These are phyloP conservation scores for Echeneis naucrates DNA, from an alignment of 2,797 vertebrate genomes.

Conservation along the genomic window DNA sequence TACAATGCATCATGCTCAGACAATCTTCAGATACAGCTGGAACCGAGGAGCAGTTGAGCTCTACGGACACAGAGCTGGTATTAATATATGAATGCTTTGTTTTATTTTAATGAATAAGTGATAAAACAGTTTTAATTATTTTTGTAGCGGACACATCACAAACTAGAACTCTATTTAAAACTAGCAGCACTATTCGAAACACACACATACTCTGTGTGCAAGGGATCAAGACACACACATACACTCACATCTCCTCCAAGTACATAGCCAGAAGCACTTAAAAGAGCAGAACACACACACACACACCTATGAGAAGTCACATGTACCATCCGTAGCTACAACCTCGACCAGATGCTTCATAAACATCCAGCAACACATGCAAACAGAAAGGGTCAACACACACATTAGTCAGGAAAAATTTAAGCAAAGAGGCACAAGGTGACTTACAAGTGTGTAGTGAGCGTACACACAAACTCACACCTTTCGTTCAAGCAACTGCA, in stretches of 20 bases:
- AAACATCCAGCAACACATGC: slow-evolving; percentile 49
- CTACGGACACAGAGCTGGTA: not conserved
- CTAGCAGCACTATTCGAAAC: slow-evolving; percentile 24
- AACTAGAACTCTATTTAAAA: slow-evolving; percentile 46
- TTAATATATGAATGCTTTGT: slow-evolving; percentile 22
- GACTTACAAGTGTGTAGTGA: slow-evolving; percentile 35
- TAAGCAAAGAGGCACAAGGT: slow-evolving; percentile 38
- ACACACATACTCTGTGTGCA: not conserved
- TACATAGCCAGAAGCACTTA: slow-evolving; percentile 30
- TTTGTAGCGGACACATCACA: slow-evolving; percentile 25
- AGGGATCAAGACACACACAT: slow-evolving; percentile 13
- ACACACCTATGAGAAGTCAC: slow-evolving; percentile 8
- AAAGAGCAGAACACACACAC: slow-evolving; percentile 16
- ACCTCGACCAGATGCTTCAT: slow-evolving; percentile 50
- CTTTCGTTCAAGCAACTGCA: slow-evolving; percentile 26
- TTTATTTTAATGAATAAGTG: slow-evolving; percentile 26
- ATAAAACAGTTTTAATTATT: slow-evolving; percentile 27
- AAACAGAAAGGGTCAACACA: slow-evolving; percentile 11
- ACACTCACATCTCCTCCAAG: slow-evolving; percentile 26
- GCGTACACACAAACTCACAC: slow-evolving; percentile 25
- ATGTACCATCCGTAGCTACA: slow-evolving; percentile 49
- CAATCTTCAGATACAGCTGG: slow-evolving; percentile 12
- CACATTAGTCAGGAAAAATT: slow-evolving; percentile 41
- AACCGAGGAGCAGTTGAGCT: slow-evolving; percentile 3
- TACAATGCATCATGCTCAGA: slow-evolving; percentile 2